Conservation (phyloP, 2,797 vertebrate genomes). For the Argentina silus region DNA sequence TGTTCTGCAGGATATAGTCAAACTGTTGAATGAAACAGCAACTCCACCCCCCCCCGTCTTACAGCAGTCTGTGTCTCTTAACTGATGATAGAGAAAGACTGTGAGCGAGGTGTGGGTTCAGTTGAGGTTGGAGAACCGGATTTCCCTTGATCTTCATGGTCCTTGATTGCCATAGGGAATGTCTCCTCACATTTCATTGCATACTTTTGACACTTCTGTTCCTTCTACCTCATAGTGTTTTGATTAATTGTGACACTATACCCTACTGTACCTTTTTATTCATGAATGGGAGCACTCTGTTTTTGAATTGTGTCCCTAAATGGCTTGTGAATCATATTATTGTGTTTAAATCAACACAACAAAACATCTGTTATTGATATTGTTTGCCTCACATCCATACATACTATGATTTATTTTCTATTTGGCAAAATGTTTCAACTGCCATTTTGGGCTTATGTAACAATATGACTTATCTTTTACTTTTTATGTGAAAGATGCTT, state of each 20-base stretch:
- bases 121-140: neutral
- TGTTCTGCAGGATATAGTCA: no score
- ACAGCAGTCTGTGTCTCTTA: neutral
- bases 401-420: neutral
- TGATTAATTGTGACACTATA: neutral
- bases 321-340: neutral
- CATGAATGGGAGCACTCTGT: constrained; percentile 11
- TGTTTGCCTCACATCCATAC: neutral
- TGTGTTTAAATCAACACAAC: constrained; percentile 10
- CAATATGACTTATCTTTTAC: neutral
- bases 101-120: neutral
- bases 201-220: neutral
- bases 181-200: neutral
- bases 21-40: no score
- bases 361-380: neutral
- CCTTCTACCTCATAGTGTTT: neutral
- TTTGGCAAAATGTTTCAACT: no score
- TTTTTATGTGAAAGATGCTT: constrained; percentile 16
- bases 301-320: neutral
- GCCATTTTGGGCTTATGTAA: neutral
- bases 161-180: neutral
- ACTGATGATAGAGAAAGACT: neutral
- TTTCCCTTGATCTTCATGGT: neutral
- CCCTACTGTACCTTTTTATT: neutral
- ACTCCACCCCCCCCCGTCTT: no score